Base-by-base conservation (phyloP, 2,797 vertebrate genomes). In the Poeciliopsis turneri region DNA sequence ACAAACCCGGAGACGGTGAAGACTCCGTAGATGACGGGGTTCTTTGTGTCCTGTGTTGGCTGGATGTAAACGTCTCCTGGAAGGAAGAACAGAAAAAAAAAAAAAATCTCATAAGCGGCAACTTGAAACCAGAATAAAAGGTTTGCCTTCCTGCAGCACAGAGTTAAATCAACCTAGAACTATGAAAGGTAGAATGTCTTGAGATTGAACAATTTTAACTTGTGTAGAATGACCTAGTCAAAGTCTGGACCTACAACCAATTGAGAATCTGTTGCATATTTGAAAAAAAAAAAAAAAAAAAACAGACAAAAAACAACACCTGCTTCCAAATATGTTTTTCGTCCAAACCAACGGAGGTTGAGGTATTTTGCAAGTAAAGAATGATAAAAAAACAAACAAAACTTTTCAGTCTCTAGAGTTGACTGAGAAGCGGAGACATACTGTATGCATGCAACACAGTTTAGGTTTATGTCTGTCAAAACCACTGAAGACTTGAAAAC, bases 61-160 rank as follows among this genome's bases (percentile, higher is more conserved):
- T 99, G 98, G 84, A 99, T 97, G 93, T 99, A 99, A 90, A 99
- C 97, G 0, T 98, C 98, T 94, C 98, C 98, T 99, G 93, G 72
- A 89, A 91, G 84, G 89, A 46, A 85, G 71, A 81, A 33, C 30
- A 33, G 30, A 33, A 33, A 33, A 33, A 33, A n/a, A 30, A 30
- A 30, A 33, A 33, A 33, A 33, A 53, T 53, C 9, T 53, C 25
- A 25, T 25, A 9, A 25, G 9, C 10, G 11, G 2, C 25, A n/a
- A 55, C 53, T 55, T 55, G 53, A n/a, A 55, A n/a, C 25, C 0
- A 11, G 10, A 3, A 55, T 55, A n/a, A 55, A 55, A n/a, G 25
- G 10, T 25, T 55, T 25, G 1, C 23, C 23, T 55, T 55, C 23
- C 51, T 55, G 23, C 53, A n/a, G 53, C 10, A 55, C 9, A 55